These are phyloP conservation scores for Sylvilagus floridanus DNA, from an alignment of 2,797 vertebrate species.

Conservation along the genomic window DNA sequence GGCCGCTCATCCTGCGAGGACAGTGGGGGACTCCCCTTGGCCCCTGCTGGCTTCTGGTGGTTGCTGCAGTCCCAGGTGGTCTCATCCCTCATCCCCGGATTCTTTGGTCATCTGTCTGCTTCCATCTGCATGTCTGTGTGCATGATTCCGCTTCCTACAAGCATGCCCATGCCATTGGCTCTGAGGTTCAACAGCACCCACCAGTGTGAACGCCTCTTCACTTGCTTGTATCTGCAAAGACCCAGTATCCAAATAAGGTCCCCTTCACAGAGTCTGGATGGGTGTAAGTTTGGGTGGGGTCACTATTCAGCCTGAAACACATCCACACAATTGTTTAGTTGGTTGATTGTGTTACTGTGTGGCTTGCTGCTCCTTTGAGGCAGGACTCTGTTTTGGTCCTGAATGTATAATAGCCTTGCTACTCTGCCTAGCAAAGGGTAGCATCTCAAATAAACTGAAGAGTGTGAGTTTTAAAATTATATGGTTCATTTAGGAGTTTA, in stretches of 20 bases:
- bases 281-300: neutral
- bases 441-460: neutral
- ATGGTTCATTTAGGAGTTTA: neutral
- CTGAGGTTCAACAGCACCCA: neutral
- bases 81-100: rapidly evolving
- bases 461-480: neutral
- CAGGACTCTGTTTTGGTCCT: neutral
- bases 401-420: neutral
- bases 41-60: neutral
- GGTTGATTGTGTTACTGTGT: neutral
- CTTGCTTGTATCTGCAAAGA: neutral
- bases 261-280: neutral
- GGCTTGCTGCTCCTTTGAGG: neutral
- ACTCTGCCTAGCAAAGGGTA: neutral
- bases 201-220: neutral
- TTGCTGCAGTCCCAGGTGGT: neutral
- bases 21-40: neutral
- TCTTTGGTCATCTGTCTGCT: neutral
- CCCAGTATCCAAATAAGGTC: neutral
- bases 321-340: neutral
- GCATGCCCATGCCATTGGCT: neutral
- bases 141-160: neutral
- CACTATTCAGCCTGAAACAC: neutral
- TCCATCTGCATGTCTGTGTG: neutral
- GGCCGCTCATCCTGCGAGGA: neutral